A percentile compares a stretch with the other conserved stretches of the same genome.
phyloP scores from a whole-genome alignment of 1,140 invertebrate species.

The Steinernema feltiae region DNA sequence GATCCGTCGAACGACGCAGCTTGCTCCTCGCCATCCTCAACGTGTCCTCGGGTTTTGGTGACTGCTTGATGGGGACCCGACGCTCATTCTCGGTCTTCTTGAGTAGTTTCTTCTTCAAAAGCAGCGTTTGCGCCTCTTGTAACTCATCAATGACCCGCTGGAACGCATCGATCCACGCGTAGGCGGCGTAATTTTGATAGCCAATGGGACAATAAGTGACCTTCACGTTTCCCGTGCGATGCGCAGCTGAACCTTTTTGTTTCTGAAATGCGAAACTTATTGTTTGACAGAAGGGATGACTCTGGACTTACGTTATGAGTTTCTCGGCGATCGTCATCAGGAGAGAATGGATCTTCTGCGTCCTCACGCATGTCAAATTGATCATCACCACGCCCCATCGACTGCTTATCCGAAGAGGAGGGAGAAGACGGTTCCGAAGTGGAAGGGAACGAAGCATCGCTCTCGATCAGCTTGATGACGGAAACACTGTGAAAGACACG shows the following conservation, averaged over 20 bases:
- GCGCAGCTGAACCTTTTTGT: neutral
- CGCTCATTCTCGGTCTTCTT: neutral
- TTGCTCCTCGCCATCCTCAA: neutral
- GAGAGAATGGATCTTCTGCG: no score
- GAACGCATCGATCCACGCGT: neutral
- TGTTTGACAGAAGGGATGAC: no score
- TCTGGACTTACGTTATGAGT: no score
- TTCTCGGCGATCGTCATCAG: no score
- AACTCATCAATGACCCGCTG: neutral
- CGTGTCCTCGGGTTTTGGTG: neutral
- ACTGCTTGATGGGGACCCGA: neutral
- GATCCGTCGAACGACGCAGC: neutral
- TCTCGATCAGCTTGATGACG: no score
- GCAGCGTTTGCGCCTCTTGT: neutral
- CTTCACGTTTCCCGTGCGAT: neutral
- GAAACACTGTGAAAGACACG: no score
- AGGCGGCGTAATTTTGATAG: neutral
- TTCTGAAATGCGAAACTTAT: slow-evolving; percentile 9
- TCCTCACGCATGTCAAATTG: no score
- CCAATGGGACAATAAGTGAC: neutral
- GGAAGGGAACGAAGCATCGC: no score
- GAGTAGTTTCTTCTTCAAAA: neutral
- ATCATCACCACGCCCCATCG: no score
- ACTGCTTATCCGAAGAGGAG: no score
- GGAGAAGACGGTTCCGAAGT: no score